These are phyloP conservation scores for Anniella stebbinsi DNA, from an alignment of 2,797 vertebrate genomes.

Conservation along the genomic window DNA sequence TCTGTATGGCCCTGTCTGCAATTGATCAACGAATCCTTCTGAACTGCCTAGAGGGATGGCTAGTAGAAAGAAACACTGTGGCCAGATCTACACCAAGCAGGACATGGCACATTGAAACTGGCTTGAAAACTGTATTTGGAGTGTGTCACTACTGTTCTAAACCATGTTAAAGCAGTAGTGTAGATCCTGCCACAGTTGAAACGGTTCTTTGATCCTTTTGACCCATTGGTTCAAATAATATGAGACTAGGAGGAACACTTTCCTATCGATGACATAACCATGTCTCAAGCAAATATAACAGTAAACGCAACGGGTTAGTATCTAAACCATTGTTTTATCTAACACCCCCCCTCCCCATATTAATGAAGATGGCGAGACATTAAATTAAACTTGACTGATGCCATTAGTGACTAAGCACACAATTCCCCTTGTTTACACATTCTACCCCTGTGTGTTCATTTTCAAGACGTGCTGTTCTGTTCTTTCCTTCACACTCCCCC, in stretches of 20 bases:
- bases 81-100: too few relatives aligned
- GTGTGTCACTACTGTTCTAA: too few relatives aligned
- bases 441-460: conserved; percentile 42
- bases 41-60: neutral
- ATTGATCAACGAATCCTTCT: neutral
- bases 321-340: neutral
- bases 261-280: conserved; percentile 47
- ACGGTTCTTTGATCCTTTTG: neutral
- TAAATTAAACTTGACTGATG: conserved; percentile 43
- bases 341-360: conserved; percentile 8
- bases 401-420: conserved; percentile 9
- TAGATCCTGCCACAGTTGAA: too few relatives aligned
- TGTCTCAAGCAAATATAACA: conserved; percentile 32
- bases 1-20: too few relatives aligned
- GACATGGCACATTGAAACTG: too few relatives aligned
- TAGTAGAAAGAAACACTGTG: too few relatives aligned
- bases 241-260: conserved; percentile 44
- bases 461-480: conserved; percentile 14
- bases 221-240: conserved; percentile 16
- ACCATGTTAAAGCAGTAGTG: too few relatives aligned
- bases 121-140: too few relatives aligned
- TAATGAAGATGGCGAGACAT: conserved; percentile 41
- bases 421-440: conserved; percentile 31
- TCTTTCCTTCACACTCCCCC: neutral
- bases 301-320: conserved; percentile 55